Evolutionary conservation across 2,888 invertebrate genomes (phyloP).

Genomic region (Drosophila formosana): DNA sequence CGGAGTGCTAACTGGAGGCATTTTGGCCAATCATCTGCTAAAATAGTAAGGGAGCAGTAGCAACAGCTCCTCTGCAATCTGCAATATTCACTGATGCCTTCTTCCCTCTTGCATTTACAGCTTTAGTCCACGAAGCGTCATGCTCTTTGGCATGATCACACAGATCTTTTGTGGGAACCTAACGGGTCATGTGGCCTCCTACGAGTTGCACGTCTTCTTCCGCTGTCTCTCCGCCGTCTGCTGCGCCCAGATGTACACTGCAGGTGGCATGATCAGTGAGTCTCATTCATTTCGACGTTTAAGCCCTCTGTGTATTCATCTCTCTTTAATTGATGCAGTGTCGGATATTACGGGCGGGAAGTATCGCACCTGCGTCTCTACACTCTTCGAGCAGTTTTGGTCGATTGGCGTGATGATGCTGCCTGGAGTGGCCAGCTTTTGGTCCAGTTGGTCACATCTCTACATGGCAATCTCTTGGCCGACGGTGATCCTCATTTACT

Average conservation of each 20-base stretch:
- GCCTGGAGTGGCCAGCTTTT: constrained; percentile 85
- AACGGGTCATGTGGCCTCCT: constrained; percentile 85
- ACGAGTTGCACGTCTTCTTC: constrained; percentile 85
- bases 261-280: constrained; percentile 85
- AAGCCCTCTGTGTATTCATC: not conserved
- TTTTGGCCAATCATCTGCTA: constrained; percentile 84
- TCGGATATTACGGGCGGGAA: constrained; percentile 85
- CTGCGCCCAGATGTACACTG: constrained; percentile 86
- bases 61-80: not conserved
- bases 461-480: constrained; percentile 86
- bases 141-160: constrained; percentile 85
- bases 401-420: constrained; percentile 86
- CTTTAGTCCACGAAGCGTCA: constrained; percentile 85
- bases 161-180: constrained; percentile 85
- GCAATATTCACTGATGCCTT: not conserved
- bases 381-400: constrained; percentile 86
- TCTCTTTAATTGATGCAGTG: constrained; percentile 71
- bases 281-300: constrained; percentile 10
- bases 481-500: constrained; percentile 84
- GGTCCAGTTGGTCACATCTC: constrained; percentile 85
- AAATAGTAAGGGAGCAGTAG: constrained; percentile 81
- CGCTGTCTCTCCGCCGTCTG: constrained; percentile 85
- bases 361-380: constrained; percentile 83
- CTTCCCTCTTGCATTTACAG: constrained; percentile 60
- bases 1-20: constrained; percentile 86